A percentile compares a stretch with the other conserved stretches of the same genome.
These are phyloP conservation scores for Drosophila crucigera DNA, from an alignment of 2,888 invertebrate species.

Conservation along the genomic window DNA sequence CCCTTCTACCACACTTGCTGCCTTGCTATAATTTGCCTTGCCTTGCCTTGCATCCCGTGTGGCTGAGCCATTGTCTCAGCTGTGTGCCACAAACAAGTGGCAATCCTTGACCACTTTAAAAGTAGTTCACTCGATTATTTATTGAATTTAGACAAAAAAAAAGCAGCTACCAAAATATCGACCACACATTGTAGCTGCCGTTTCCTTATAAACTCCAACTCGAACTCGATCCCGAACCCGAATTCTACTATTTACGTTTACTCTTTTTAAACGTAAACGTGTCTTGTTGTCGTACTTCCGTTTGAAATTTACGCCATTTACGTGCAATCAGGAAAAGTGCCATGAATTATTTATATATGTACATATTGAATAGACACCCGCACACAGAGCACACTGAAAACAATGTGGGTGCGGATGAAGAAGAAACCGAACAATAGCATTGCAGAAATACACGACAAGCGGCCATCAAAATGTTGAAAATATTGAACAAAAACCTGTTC, in stretches of 20 bases:
- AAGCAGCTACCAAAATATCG: constrained; percentile 40
- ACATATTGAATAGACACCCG: constrained; percentile 43
- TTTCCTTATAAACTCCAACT: background rate
- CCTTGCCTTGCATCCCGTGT: constrained; percentile 19
- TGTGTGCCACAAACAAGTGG: constrained; percentile 23
- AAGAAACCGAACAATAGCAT: constrained; percentile 37
- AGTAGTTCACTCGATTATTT: constrained; percentile 69
- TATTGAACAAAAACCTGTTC: constrained; percentile 24
- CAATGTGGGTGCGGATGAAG: constrained; percentile 4
- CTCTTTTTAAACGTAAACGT: constrained; percentile 12
- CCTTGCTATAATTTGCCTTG: constrained; percentile 18
- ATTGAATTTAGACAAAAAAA: constrained; percentile 52
- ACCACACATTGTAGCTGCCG: constrained; percentile 41
- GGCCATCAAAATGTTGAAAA: constrained; percentile 30
- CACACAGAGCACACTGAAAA: background rate
- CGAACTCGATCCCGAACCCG: background rate
- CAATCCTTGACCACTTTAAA: constrained; percentile 62
- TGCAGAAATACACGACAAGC: constrained; percentile 27
- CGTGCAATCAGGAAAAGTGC: constrained; percentile 78
- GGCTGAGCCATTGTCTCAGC: constrained; percentile 25
- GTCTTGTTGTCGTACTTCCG: constrained; percentile 56
- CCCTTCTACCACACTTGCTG: constrained; percentile 8
- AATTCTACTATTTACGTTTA: background rate
- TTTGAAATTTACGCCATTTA: constrained; percentile 76
- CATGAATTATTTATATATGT: constrained; percentile 71